Percentiles rank a stretch among this genome's conserved stretches.
Conservation (phyloP, 37 sponge, comb jelly and placozoan genomes). For the Beroe forskalii region DNA sequence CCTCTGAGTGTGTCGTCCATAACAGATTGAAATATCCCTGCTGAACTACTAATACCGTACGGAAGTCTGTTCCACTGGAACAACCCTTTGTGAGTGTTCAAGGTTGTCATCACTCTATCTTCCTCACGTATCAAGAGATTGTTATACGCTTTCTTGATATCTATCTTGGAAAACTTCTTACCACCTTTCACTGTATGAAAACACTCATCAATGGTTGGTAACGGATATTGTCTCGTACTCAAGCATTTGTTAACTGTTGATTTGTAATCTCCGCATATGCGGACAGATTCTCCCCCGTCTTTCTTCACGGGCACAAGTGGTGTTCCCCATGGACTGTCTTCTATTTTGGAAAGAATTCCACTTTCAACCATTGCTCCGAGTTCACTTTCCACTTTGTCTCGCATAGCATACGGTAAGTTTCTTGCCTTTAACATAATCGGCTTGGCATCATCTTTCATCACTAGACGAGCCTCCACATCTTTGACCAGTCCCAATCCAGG, state of each 20-base stretch:
- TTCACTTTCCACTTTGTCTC: background rate
- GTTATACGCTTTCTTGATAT: constrained; percentile 69
- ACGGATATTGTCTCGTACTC: background rate
- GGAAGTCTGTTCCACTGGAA: constrained; percentile 63
- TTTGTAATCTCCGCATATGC: background rate
- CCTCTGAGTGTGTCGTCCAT: constrained; percentile 8
- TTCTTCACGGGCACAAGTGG: background rate
- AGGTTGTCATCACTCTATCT: background rate
- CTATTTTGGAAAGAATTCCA: background rate
- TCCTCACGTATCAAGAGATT: constrained; percentile 68
- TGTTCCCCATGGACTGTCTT: constrained; percentile 6
- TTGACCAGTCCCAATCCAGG: background rate
- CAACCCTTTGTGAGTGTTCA: constrained; percentile 74
- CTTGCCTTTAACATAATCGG: background rate
- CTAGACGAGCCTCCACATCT: background rate
- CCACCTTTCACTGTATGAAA: constrained; percentile 54
- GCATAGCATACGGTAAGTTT: background rate
- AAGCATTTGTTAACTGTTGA: background rate
- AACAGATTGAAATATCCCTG: background rate
- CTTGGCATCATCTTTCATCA: background rate
- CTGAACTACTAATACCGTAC: constrained; percentile 29
- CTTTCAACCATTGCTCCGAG: background rate
- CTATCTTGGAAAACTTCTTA: constrained; percentile 68
- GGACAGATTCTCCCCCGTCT: background rate
- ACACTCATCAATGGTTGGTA: constrained; percentile 49